Conservation (phyloP, 2,797 vertebrate species). For the Potorous gilbertii region DNA sequence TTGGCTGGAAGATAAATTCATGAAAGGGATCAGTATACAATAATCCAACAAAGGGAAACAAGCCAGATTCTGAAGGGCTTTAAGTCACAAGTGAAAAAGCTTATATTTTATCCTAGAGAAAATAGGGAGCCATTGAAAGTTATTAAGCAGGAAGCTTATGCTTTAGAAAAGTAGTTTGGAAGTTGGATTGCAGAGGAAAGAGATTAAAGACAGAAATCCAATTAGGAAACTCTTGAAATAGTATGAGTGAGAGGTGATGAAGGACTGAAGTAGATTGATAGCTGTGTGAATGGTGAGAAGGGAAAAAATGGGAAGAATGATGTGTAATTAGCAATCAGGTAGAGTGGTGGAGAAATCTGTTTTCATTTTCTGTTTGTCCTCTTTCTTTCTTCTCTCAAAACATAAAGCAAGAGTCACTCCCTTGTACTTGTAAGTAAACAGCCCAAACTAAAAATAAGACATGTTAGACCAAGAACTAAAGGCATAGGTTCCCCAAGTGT, state of each 20-base stretch:
- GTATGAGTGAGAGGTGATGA: neutral
- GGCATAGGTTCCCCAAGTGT: neutral
- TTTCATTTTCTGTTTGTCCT: neutral
- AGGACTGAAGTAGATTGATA: neutral
- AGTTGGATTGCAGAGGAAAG: neutral
- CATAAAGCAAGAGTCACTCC: neutral
- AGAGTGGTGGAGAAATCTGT: neutral
- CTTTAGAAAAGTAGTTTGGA: neutral
- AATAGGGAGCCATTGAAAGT: neutral
- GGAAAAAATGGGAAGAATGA: neutral
- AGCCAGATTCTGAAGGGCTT: neutral
- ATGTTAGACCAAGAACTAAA: neutral
- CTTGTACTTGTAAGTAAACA: neutral
- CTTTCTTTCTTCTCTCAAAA: neutral
- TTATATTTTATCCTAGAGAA: neutral
- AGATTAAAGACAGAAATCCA: neutral
- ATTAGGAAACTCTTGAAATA: neutral
- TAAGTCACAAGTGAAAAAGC: neutral
- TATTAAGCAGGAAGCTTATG: neutral
- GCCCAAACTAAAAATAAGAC: neutral
- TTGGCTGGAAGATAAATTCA: neutral
- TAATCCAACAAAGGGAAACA: neutral
- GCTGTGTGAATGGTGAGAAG: neutral
- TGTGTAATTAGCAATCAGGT: neutral
- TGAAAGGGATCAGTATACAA: neutral